phyloP scores from a whole-genome alignment of 2,113 vertebrate genomes.

The Colistium nudipinnis region DNA sequence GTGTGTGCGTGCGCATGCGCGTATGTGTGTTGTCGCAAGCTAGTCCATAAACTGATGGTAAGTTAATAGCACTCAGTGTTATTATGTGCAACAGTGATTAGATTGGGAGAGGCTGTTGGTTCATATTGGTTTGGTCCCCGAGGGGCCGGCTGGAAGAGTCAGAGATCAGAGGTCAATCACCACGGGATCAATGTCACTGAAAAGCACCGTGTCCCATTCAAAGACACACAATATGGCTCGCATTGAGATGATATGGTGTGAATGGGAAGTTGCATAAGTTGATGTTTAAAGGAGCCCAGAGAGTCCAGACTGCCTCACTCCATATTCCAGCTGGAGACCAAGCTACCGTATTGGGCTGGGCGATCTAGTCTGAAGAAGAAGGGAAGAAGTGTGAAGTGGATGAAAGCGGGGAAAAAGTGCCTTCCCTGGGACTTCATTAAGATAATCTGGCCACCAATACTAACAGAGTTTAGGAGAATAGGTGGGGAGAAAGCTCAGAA shows the following conservation, averaged over 20 bases:
- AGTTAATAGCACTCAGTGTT: conserved; percentile 79
- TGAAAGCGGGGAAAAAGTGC: conserved; percentile 70
- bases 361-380: neutral
- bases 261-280: conserved; percentile 14
- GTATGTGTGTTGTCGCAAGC: conserved; percentile 48
- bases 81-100: conserved; percentile 75
- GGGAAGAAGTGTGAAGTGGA: conserved; percentile 26
- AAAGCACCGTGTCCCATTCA: conserved; percentile 49
- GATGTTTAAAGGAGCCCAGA: neutral
- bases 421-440: conserved; percentile 84
- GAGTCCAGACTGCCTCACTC: neutral
- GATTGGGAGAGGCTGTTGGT: conserved; percentile 72
- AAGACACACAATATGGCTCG: conserved; percentile 18
- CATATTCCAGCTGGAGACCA: neutral
- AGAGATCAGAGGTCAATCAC: conserved; percentile 75
- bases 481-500: conserved; percentile 79
- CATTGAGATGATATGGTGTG: conserved; percentile 25
- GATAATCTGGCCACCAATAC: conserved; percentile 83
- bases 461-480: conserved; percentile 79
- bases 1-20: conserved; percentile 19
- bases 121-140: conserved; percentile 67
- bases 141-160: conserved; percentile 63
- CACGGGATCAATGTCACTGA: conserved; percentile 74
- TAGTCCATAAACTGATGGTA: conserved; percentile 63
- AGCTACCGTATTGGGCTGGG: neutral